phyloP scores from a whole-genome alignment of 2,888 invertebrate genomes.

The Tenthredo scrophulariae region DNA sequence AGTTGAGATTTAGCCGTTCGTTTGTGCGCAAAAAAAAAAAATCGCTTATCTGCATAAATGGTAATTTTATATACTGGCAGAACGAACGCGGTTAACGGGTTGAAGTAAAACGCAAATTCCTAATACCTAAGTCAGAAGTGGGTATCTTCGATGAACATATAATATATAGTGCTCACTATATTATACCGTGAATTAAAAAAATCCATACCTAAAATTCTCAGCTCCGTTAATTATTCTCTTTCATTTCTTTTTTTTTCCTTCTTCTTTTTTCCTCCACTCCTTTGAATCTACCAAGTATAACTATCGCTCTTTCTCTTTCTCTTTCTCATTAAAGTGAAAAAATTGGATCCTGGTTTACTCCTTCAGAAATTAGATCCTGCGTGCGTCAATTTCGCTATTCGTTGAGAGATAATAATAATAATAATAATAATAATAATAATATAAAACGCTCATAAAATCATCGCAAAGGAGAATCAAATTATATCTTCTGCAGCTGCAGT shows the following conservation, averaged over 20 bases:
- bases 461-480: background rate
- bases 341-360: background rate
- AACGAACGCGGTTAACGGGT: slow-evolving; percentile 27
- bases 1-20: background rate
- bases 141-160: background rate
- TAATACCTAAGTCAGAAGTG: background rate
- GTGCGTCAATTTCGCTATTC: background rate
- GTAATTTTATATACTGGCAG: slow-evolving; percentile 24
- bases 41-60: slow-evolving; percentile 24
- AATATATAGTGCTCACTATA: background rate
- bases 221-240: background rate
- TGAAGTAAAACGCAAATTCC: slow-evolving; percentile 2
- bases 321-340: background rate
- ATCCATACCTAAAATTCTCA: background rate
- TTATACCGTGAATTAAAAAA: no score
- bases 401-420: background rate
- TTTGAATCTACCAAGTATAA: background rate
- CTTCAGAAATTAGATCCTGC: background rate
- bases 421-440: background rate
- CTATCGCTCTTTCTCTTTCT: background rate
- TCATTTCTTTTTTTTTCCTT: background rate
- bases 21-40: background rate
- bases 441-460: background rate
- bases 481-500: background rate
- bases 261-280: background rate